phyloP scores from a whole-genome alignment of 92 coral and sea anemone genomes.

The Blastomussa wellsi region DNA sequence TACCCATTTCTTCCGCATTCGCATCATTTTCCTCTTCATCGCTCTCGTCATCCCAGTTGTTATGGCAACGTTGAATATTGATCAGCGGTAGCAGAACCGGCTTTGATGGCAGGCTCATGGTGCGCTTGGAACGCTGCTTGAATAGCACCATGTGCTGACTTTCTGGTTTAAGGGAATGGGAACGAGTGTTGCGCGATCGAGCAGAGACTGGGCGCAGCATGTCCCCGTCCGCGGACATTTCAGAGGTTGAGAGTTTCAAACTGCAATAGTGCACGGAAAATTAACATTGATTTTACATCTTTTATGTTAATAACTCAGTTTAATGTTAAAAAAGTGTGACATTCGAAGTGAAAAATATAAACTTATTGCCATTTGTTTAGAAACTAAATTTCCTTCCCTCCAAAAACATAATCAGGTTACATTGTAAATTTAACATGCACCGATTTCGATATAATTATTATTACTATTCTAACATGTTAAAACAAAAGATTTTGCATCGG shows the following conservation, averaged over 20 bases:
- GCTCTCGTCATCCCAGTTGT: conserved; percentile 35
- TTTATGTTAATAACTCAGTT: not conserved
- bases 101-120: conserved; percentile 48
- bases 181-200: conserved; percentile 30
- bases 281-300: not conserved
- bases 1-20: conserved; percentile 33
- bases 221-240: conserved; percentile 35
- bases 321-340: not conserved
- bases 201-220: conserved; percentile 18
- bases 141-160: conserved; percentile 24
- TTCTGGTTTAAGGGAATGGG: conserved; percentile 45
- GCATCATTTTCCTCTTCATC: not conserved
- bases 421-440: not conserved
- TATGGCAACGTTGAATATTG: conserved; percentile 34
- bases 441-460: too few relatives aligned
- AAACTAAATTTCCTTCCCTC: not conserved
- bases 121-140: conserved; percentile 51
- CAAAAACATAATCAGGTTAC: not conserved
- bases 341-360: not conserved
- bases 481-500: too few relatives aligned
- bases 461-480: too few relatives aligned
- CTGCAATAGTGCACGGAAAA: not conserved
- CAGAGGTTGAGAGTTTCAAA: not conserved
- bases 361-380: not conserved
- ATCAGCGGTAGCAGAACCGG: conserved; percentile 39